Evolutionary conservation across 2,888 invertebrate genomes (phyloP).

Genomic region (Mesorhabditis sp.): DNA sequence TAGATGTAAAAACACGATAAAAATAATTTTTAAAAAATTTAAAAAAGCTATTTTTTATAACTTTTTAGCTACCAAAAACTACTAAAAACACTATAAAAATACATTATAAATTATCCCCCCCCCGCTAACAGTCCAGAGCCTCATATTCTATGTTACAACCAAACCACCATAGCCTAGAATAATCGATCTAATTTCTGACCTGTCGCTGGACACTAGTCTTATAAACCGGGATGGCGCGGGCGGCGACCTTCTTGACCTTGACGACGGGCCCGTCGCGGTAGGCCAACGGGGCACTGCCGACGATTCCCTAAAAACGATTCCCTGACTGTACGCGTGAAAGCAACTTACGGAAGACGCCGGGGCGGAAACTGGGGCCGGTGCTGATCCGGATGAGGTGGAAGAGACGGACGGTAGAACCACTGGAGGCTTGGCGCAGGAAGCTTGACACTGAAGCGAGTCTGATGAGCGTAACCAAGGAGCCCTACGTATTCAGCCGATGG

Average conservation of each 20-base stretch:
- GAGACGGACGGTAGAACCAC: not conserved
- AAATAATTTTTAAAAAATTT: too few species aligned
- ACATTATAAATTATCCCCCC: too few species aligned
- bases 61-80: too few species aligned
- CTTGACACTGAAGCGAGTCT: conserved; percentile 21
- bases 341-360: not conserved
- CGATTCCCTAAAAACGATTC: not conserved
- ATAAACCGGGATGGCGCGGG: conserved; percentile 5
- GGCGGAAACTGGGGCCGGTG: not conserved
- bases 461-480: not conserved
- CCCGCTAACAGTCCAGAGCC: too few species aligned
- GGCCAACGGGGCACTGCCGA: conserved; percentile 5
- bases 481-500: not conserved
- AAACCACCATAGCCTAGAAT: too few species aligned
- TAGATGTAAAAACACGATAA: too few species aligned
- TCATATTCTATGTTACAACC: too few species aligned
- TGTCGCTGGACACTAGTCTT: not conserved
- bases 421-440: conserved; percentile 22
- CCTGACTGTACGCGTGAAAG: not conserved
- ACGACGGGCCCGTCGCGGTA: not conserved
- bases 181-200: not conserved
- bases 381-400: not conserved
- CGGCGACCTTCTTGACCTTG: not conserved
- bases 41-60: too few species aligned
- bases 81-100: too few species aligned